Evolutionary conservation across 2,797 vertebrate genomes (phyloP).

Genomic region (Danio albolineatus): DNA sequence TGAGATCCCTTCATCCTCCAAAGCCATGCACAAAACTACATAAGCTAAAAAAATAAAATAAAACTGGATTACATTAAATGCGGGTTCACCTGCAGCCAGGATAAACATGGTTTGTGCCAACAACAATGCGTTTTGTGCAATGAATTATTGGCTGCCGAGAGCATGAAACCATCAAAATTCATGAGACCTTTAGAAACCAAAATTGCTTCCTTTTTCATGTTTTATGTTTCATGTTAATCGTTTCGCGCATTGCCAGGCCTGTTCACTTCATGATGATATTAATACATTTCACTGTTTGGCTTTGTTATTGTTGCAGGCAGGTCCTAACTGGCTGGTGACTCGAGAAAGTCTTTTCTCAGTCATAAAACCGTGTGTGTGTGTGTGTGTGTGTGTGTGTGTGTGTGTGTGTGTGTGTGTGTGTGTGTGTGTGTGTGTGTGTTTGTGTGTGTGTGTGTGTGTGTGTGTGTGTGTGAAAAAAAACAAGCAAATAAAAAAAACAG

Average conservation of each 20-base stretch:
- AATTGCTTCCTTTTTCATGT: conserved; percentile 19
- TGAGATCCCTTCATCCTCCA: conserved; percentile 7
- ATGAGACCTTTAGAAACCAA: conserved; percentile 27
- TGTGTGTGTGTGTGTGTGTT: too few relatives aligned
- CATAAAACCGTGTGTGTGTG: too few relatives aligned
- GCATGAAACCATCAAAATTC: conserved; percentile 23
- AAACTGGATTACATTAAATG: neutral
- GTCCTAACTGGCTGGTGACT: too few relatives aligned
- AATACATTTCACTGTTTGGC: neutral
- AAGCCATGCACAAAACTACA: neutral
- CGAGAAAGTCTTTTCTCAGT: too few relatives aligned
- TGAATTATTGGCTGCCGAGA: neutral
- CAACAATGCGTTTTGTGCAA: conserved; percentile 20
- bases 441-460: too few relatives aligned
- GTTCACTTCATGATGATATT: conserved; percentile 8
- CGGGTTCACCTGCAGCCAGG: neutral
- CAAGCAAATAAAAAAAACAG: too few relatives aligned
- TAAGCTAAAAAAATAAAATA: too few relatives aligned
- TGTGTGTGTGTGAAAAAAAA: too few relatives aligned
- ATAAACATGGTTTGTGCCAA: neutral
- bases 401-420: too few relatives aligned
- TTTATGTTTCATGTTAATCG: neutral
- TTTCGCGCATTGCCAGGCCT: neutral
- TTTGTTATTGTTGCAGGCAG: neutral
- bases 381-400: too few relatives aligned